Evolutionary conservation across 2,113 vertebrate species (phyloP).

Genomic region (Monarcha castaneiventris): DNA sequence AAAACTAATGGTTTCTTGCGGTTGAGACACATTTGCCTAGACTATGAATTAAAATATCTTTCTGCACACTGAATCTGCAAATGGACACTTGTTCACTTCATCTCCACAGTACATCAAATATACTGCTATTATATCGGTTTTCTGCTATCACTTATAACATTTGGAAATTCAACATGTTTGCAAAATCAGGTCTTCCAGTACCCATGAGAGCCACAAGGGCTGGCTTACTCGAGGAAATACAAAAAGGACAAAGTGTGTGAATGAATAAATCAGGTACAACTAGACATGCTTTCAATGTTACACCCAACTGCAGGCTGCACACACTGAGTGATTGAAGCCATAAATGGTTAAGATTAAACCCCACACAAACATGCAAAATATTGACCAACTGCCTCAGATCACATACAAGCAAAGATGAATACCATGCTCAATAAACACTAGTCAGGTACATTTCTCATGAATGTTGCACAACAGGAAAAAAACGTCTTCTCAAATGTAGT

Average conservation of each 20-base stretch:
- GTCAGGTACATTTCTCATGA: neutral
- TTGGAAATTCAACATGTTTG: neutral
- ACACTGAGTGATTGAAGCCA: neutral
- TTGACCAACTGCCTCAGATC: neutral
- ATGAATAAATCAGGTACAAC: neutral
- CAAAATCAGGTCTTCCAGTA: neutral
- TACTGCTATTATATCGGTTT: neutral
- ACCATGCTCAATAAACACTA: neutral
- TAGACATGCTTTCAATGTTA: neutral
- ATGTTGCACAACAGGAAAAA: neutral
- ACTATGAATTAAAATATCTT: neutral
- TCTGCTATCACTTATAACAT: neutral
- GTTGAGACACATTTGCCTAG: neutral
- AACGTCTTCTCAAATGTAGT: neutral
- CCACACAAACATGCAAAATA: neutral
- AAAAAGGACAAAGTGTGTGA: neutral
- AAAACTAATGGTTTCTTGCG: neutral
- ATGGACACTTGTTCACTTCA: neutral
- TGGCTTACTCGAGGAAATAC: neutral
- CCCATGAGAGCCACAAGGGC: neutral
- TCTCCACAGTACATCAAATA: neutral
- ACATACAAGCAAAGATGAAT: neutral
- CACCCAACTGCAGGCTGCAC: neutral
- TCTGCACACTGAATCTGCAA: neutral
- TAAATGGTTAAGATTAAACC: neutral